These are phyloP conservation scores for Poecile montanus DNA, from an alignment of 2,797 vertebrate species.

Conservation along the genomic window DNA sequence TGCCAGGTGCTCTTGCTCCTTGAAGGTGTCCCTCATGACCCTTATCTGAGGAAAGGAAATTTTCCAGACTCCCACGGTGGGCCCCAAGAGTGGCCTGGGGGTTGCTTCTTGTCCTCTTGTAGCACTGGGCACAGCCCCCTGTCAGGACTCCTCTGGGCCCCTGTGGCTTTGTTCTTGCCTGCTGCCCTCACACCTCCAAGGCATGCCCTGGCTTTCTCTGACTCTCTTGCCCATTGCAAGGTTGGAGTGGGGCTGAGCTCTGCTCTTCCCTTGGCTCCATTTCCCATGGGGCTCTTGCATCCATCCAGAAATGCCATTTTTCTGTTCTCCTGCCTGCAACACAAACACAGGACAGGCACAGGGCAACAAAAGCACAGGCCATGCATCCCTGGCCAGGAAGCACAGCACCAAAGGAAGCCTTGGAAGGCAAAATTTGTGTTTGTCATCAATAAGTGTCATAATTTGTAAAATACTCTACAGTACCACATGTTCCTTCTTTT, in stretches of 20 bases:
- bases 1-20: background rate
- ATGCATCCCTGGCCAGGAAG: background rate
- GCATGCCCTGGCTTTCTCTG: background rate
- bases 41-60: background rate
- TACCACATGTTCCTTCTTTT: background rate
- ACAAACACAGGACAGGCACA: background rate
- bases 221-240: background rate
- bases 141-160: background rate
- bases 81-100: too few species aligned
- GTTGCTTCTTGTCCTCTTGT: background rate
- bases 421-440: background rate
- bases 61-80: background rate
- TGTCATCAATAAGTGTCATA: background rate
- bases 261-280: background rate
- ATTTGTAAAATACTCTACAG: background rate
- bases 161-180: accelerated
- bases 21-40: background rate
- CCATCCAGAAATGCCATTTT: background rate
- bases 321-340: background rate
- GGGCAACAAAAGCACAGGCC: background rate
- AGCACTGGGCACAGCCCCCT: background rate
- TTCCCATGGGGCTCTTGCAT: background rate
- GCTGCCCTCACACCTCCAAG: background rate
- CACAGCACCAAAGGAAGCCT: background rate
- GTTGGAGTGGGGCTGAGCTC: background rate